A percentile compares a stretch with the other conserved stretches of the same genome.
Conservation (phyloP, 2,113 vertebrate genomes). For the Nothobranchius furzeri region DNA sequence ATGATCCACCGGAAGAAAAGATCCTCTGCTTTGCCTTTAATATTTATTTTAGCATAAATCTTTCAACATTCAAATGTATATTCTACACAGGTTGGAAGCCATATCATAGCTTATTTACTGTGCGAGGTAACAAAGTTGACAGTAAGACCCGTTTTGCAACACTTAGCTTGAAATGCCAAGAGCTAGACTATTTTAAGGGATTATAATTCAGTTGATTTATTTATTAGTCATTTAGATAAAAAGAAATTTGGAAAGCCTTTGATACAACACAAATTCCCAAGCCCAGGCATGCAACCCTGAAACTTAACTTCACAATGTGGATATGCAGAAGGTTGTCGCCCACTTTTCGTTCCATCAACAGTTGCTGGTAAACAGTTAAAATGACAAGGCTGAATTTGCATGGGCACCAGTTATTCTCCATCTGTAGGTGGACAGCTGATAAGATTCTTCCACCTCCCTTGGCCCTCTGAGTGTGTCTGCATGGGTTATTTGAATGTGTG, state of each 20-base stretch:
- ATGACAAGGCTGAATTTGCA: constrained; percentile 31
- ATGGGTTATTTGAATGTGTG: constrained; percentile 33
- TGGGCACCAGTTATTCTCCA: constrained; percentile 18
- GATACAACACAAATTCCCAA: constrained; percentile 2
- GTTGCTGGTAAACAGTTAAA: constrained; percentile 42
- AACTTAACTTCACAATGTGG: constrained; percentile 41
- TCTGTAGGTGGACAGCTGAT: constrained; percentile 61
- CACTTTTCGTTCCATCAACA: constrained; percentile 31
- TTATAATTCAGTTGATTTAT: not conserved
- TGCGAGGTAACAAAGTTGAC: not conserved
- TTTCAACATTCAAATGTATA: no score
- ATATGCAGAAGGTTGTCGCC: constrained; percentile 37
- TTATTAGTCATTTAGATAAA: constrained; percentile 5
- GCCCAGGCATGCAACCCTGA: constrained; percentile 19
- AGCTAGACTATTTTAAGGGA: not conserved
- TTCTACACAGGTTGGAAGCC: no score
- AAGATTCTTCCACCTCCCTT: constrained; percentile 49
- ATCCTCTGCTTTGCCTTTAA: no score
- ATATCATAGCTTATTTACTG: no score
- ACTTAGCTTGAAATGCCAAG: not conserved
- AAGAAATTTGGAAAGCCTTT: not conserved
- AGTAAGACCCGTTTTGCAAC: not conserved
- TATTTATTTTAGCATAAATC: no score
- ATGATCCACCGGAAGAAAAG: no score
- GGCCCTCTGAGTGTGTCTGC: constrained; percentile 38